Evolutionary conservation across 1,140 invertebrate species (phyloP).

Genomic region (Vollenhovia emeryi): DNA sequence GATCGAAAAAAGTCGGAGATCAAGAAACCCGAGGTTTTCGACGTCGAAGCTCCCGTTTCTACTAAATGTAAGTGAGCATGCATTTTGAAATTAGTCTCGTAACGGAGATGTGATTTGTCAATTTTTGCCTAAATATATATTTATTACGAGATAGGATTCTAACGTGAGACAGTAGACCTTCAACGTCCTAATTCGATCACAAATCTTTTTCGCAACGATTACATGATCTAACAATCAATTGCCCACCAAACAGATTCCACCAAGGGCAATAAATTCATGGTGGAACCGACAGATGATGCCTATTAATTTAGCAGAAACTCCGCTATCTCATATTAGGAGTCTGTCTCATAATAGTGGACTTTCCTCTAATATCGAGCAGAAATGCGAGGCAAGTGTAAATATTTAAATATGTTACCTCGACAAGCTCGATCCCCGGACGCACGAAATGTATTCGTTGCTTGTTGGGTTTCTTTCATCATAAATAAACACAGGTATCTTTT

Average conservation of each 20-base stretch:
- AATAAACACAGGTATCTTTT: not conserved
- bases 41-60: conserved; percentile 64
- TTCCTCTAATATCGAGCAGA: no score
- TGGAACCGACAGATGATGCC: no score
- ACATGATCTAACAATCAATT: no score
- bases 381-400: not conserved
- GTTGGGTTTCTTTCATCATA: not conserved
- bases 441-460: not conserved
- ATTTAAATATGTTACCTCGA: not conserved
- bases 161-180: no score
- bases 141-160: no score
- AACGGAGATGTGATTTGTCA: not conserved
- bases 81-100: not conserved
- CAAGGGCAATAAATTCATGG: no score
- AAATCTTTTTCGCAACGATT: no score
- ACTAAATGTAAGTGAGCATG: conserved; percentile 65
- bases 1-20: conserved; percentile 65
- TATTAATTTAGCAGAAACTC: no score
- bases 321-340: no score
- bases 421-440: not conserved
- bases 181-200: no score
- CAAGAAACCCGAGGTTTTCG: conserved; percentile 70
- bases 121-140: not conserved
- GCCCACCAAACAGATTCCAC: no score
- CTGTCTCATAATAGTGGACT: no score